phyloP scores from a whole-genome alignment of 2,113 vertebrate genomes.

The Notiomystis cincta region DNA sequence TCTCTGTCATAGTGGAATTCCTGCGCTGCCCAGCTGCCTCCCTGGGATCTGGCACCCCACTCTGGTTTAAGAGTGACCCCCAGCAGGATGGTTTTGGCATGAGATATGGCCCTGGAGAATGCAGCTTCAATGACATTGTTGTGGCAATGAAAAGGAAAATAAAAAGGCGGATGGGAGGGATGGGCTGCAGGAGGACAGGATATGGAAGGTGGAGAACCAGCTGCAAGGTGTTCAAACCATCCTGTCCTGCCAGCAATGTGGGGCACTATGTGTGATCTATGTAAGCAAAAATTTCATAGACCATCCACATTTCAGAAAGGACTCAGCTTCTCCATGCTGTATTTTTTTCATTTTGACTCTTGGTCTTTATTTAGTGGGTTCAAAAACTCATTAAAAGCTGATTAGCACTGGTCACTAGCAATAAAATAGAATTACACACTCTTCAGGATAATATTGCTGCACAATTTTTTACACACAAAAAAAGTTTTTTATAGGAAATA shows the following conservation, averaged over 20 bases:
- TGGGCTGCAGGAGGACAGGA: neutral
- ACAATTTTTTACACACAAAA: neutral
- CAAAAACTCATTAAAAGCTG: neutral
- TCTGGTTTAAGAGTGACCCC: neutral
- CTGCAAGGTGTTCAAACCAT: neutral
- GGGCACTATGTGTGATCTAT: neutral
- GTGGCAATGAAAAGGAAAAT: neutral
- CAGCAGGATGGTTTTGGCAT: neutral
- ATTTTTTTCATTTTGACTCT: neutral
- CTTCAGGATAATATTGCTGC: neutral
- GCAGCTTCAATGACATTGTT: neutral
- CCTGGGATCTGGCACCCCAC: neutral
- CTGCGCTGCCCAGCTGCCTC: neutral
- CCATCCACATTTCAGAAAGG: neutral
- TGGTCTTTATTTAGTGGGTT: neutral
- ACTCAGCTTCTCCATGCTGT: neutral
- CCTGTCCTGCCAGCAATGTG: neutral
- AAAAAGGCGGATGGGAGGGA: neutral
- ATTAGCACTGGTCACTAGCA: neutral
- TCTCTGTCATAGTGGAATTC: neutral
- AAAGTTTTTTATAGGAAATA: neutral
- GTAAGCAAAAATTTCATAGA: neutral
- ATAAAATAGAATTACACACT: neutral
- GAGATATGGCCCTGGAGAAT: neutral
- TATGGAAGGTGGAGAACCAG: neutral